A percentile compares a stretch with the other conserved stretches of the same genome.
These are phyloP conservation scores for Melanogrammus aeglefinus DNA, from an alignment of 2,797 vertebrate species.

Conservation along the genomic window DNA sequence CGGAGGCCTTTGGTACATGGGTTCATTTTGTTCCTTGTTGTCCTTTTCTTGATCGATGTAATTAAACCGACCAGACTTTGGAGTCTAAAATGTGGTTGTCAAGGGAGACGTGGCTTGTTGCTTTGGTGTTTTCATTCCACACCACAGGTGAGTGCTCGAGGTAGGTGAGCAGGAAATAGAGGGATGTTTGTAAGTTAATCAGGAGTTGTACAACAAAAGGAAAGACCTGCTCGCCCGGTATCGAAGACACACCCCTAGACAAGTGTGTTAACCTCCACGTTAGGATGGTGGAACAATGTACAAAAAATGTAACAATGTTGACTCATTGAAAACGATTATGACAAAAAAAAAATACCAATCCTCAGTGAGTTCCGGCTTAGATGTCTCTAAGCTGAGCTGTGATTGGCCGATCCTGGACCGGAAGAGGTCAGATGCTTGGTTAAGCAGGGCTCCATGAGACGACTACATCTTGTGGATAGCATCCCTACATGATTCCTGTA, in stretches of 20 bases:
- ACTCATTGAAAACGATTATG: background rate
- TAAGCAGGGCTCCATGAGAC: too few relatives aligned
- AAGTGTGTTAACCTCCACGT: background rate
- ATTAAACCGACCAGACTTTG: background rate
- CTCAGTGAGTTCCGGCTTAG: background rate
- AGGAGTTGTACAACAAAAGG: background rate
- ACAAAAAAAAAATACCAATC: background rate
- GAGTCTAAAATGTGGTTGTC: background rate
- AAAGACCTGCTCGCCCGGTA: background rate
- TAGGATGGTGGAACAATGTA: background rate
- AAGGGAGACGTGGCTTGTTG: background rate
- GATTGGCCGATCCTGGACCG: background rate
- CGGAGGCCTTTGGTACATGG: constrained; percentile 36
- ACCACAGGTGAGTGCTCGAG: background rate
- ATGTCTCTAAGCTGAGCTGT: background rate
- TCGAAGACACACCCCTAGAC: too few relatives aligned
- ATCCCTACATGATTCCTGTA: background rate
- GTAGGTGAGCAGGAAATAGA: background rate
- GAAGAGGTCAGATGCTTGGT: too few relatives aligned
- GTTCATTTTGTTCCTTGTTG: background rate
- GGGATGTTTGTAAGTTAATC: background rate
- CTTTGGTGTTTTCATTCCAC: background rate
- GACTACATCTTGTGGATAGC: background rate
- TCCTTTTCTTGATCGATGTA: background rate
- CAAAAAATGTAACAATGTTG: background rate